phyloP scores from a whole-genome alignment of 2,797 vertebrate genomes.

The Labeo calbasu region DNA sequence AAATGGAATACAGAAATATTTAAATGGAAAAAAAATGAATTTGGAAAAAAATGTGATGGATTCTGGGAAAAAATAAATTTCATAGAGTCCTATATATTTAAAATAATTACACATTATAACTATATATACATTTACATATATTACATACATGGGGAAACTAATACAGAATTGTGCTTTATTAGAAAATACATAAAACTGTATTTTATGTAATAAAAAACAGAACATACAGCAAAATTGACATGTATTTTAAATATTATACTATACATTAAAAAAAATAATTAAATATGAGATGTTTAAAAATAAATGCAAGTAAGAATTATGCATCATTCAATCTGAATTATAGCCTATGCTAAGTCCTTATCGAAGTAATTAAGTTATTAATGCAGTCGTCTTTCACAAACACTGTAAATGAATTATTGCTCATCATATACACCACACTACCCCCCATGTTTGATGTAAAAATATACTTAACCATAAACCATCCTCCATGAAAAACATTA shows the following conservation, averaged over 20 bases:
- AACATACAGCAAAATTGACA: background rate
- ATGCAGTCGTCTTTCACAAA: background rate
- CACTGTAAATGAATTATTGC: background rate
- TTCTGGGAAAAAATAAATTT: too few species aligned
- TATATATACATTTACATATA: background rate
- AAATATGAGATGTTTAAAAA: too few species aligned
- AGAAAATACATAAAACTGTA: background rate
- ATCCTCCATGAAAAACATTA: background rate
- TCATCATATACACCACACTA: background rate
- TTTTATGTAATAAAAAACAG: background rate
- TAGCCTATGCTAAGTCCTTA: background rate
- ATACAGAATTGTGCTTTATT: background rate
- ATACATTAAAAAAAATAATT: too few species aligned
- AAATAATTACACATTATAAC: background rate
- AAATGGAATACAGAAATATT: too few species aligned
- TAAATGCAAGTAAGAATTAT: background rate
- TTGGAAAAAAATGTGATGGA: too few species aligned
- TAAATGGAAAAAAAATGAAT: too few species aligned
- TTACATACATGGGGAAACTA: background rate
- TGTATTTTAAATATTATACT: background rate
- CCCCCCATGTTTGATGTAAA: background rate
- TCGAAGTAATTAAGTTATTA: background rate
- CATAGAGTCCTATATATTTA: too few species aligned
- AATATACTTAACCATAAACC: background rate
- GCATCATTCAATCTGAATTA: background rate